Evolutionary conservation across 2,113 vertebrate genomes (phyloP).

Genomic region (Bubalus kerabau): DNA sequence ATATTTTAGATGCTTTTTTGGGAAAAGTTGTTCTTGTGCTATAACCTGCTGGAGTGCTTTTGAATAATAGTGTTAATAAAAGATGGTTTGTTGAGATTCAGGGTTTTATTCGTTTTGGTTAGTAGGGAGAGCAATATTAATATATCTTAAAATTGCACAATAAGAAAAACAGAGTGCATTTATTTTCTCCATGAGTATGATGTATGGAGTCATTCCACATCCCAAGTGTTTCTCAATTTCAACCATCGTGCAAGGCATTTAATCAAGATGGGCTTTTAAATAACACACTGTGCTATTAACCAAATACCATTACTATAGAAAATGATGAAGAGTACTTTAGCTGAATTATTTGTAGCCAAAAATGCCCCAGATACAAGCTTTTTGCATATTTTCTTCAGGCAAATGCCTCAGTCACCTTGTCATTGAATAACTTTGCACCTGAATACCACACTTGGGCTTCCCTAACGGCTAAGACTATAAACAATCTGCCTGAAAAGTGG

Average conservation of each 20-base stretch:
- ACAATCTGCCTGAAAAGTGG: neutral
- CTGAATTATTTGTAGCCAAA: conserved; percentile 64
- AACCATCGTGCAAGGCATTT: conserved; percentile 22
- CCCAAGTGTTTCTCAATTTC: conserved; percentile 44
- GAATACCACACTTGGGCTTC: neutral
- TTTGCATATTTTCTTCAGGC: neutral
- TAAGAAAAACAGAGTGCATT: neutral
- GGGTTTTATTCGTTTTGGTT: conserved; percentile 8
- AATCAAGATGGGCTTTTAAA: conserved; percentile 62
- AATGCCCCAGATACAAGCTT: conserved; percentile 32
- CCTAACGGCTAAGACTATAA: neutral
- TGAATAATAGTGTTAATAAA: conserved; percentile 48
- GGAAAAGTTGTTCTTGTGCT: neutral
- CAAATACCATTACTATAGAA: conserved; percentile 49
- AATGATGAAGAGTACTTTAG: conserved; percentile 33
- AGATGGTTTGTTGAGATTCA: neutral
- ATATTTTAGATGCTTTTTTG: neutral
- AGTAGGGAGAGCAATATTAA: conserved; percentile 1
- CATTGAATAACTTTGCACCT: conserved; percentile 58
- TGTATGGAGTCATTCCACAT: neutral
- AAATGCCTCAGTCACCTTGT: conserved; percentile 50
- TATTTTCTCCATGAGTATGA: neutral
- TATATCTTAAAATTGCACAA: conserved; percentile 21
- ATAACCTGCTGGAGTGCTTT: conserved; percentile 6
- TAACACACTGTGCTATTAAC: conserved; percentile 25